Evolutionary conservation across 2,888 invertebrate genomes (phyloP).

Genomic region (Pyralis farinalis): DNA sequence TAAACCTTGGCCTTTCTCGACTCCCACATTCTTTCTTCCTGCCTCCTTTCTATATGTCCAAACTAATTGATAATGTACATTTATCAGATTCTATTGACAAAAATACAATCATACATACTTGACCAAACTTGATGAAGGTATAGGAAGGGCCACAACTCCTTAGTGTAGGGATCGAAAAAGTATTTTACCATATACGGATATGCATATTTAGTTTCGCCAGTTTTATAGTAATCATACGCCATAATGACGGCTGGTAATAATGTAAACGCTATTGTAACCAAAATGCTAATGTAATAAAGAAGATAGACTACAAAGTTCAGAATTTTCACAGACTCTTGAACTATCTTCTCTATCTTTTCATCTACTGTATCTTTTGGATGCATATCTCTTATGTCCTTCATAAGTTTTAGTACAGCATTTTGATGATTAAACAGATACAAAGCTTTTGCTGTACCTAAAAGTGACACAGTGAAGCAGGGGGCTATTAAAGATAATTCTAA

Average conservation of each 20-base stretch:
- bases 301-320: constrained; percentile 31
- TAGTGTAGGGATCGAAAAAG: constrained; percentile 41
- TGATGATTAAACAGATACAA: constrained; percentile 34
- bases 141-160: constrained; percentile 35
- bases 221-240: constrained; percentile 32
- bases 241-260: constrained; percentile 38
- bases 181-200: constrained; percentile 50
- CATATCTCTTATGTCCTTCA: constrained; percentile 38
- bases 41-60: no score
- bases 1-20: no score
- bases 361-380: constrained; percentile 26
- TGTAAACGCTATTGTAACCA: constrained; percentile 39
- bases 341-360: constrained; percentile 20
- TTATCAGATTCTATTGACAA: no score
- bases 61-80: no score
- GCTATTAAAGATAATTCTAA: constrained; percentile 42
- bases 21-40: no score
- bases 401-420: constrained; percentile 27
- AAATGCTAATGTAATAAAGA: constrained; percentile 22
- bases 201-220: constrained; percentile 30
- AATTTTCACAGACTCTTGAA: constrained; percentile 30
- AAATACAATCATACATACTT: constrained; percentile 54
- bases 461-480: constrained; percentile 45
- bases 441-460: constrained; percentile 42
- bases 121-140: constrained; percentile 50